These are phyloP conservation scores for Diogma glabrata DNA, from an alignment of 2,888 invertebrate genomes.

Conservation along the genomic window DNA sequence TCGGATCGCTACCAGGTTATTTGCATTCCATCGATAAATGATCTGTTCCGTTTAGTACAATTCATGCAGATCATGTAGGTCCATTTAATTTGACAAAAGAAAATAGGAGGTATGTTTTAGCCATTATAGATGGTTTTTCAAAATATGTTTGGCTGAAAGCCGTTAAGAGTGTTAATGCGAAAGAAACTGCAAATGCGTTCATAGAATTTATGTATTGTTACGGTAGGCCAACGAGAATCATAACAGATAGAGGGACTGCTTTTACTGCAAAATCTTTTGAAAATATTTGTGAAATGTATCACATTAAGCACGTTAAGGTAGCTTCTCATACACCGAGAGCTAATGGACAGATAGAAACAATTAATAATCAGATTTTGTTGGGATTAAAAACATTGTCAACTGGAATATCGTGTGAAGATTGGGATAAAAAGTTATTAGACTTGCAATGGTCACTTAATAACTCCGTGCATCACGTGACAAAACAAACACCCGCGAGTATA, in stretches of 20 bases:
- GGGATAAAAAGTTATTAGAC: slow-evolving; percentile 19
- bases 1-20: neutral
- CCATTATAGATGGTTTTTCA: neutral
- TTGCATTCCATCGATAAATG: neutral
- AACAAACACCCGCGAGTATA: no score
- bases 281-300: slow-evolving; percentile 18
- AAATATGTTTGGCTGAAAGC: neutral
- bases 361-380: slow-evolving; percentile 18
- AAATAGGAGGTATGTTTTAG: neutral
- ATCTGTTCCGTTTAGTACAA: neutral
- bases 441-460: slow-evolving; percentile 19
- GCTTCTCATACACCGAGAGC: slow-evolving; percentile 20
- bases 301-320: slow-evolving; percentile 21
- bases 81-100: neutral
- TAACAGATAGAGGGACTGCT: slow-evolving; percentile 5
- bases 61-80: neutral
- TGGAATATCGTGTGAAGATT: slow-evolving; percentile 16
- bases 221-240: neutral
- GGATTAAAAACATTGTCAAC: slow-evolving; percentile 19
- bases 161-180: neutral
- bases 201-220: neutral
- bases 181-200: neutral
- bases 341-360: slow-evolving; percentile 18
- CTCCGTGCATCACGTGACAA: slow-evolving; percentile 17
- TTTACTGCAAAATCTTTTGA: slow-evolving; percentile 22